These are phyloP conservation scores for Shargacucullia verbasci DNA, from an alignment of 2,888 invertebrate species.

Conservation along the genomic window DNA sequence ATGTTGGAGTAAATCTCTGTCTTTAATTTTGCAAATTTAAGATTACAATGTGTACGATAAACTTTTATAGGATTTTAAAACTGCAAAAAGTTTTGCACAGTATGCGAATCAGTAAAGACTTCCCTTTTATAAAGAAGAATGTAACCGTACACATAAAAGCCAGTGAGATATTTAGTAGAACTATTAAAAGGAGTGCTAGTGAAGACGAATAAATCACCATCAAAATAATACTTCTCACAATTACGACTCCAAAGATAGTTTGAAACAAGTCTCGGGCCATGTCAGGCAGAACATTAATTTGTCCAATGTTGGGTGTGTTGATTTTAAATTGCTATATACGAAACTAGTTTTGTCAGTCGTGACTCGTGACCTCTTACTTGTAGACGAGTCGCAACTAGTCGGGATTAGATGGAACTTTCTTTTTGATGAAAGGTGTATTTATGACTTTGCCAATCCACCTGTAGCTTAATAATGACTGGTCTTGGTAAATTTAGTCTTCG, in stretches of 20 bases:
- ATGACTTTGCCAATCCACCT: constrained; percentile 38
- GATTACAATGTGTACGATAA: constrained; percentile 14
- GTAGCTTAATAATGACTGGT: constrained; percentile 14
- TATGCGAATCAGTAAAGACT: no score
- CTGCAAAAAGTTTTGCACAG: no score
- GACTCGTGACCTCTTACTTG: constrained; percentile 69
- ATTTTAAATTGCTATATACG: constrained; percentile 60
- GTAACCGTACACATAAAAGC: constrained; percentile 10
- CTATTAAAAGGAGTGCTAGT: constrained; percentile 30
- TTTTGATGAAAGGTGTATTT: constrained; percentile 56
- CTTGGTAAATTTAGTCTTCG: constrained; percentile 1
- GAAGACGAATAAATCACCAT: constrained; percentile 37
- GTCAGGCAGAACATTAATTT: constrained; percentile 56
- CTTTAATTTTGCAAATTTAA: constrained; percentile 3
- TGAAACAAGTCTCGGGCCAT: constrained; percentile 48
- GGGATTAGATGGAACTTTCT: constrained; percentile 66
- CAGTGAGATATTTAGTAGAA: constrained; percentile 24
- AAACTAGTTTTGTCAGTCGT: constrained; percentile 68
- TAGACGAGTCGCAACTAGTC: constrained; percentile 66
- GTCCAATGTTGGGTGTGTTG: constrained; percentile 64
- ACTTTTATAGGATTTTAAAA: no score
- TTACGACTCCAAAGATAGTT: constrained; percentile 51
- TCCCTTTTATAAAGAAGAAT: no score
- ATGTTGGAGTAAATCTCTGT: constrained; percentile 3
- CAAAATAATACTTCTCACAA: constrained; percentile 42